phyloP scores from a whole-genome alignment of 1,140 invertebrate species.

The Mylabris phalerata region DNA sequence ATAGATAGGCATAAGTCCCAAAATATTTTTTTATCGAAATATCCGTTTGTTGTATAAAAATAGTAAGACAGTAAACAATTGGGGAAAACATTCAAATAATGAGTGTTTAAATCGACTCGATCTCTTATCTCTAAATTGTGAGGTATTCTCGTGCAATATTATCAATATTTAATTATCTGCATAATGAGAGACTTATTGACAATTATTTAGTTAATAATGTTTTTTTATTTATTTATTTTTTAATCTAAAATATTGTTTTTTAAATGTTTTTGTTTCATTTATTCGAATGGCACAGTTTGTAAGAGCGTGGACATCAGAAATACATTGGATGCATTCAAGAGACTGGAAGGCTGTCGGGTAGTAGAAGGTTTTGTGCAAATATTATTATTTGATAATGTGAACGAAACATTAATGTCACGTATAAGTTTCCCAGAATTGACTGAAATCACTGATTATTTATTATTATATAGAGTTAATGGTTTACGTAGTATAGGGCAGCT shows the following conservation, averaged over 20 bases:
- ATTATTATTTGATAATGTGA: conserved; percentile 51
- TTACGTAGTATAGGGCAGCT: conserved; percentile 43
- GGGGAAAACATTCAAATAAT: too few relatives aligned
- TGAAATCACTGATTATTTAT: conserved; percentile 64
- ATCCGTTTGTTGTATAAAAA: too few relatives aligned
- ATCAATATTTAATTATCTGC: too few relatives aligned
- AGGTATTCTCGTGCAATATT: too few relatives aligned
- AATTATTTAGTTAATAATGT: background rate
- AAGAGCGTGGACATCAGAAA: conserved; percentile 79
- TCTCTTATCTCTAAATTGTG: too few relatives aligned
- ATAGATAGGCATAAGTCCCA: too few relatives aligned
- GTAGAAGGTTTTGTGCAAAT: conserved; percentile 66
- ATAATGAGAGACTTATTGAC: too few relatives aligned
- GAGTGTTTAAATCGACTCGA: too few relatives aligned
- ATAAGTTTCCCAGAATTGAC: conserved; percentile 52
- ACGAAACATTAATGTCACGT: conserved; percentile 44
- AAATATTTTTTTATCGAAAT: too few relatives aligned
- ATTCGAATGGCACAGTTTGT: conserved; percentile 46
- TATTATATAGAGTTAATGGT: conserved; percentile 59
- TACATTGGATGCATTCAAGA: conserved; percentile 54
- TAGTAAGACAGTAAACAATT: too few relatives aligned
- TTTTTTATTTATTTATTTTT: background rate
- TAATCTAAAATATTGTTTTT: background rate
- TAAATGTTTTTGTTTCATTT: conserved; percentile 28
- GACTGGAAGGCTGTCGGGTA: conserved; percentile 68